phyloP scores from a whole-genome alignment of 2,797 vertebrate genomes.

The Acanthis flammea region DNA sequence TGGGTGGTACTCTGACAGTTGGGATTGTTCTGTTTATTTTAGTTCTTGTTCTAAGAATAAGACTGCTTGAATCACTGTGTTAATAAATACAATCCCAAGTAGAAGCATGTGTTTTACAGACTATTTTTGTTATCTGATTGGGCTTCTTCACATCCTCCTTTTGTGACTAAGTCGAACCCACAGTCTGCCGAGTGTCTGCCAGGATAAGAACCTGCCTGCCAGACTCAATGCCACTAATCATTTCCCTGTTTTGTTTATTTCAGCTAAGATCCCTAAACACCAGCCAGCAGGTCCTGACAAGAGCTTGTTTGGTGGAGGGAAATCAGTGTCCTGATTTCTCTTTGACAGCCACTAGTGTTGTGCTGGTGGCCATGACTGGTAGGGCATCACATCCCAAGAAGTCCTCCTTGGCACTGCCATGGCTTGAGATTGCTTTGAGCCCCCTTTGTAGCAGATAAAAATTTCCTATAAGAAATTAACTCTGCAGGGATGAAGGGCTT shows the following conservation, averaged over 20 bases:
- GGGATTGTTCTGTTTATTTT: conserved; percentile 16
- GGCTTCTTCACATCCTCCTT: conserved; percentile 20
- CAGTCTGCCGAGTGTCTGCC: neutral
- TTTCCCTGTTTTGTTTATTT: conserved; percentile 35
- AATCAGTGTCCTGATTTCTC: neutral
- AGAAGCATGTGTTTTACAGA: conserved; percentile 7
- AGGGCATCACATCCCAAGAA: neutral
- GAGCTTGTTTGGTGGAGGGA: neutral
- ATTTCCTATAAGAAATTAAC: neutral
- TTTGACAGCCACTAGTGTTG: neutral
- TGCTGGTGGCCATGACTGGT: neutral
- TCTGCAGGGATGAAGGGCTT: neutral
- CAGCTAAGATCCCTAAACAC: conserved; percentile 2
- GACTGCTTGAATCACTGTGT: neutral
- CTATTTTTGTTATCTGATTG: conserved; percentile 4
- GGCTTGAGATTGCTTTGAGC: neutral
- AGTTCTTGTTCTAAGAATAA: conserved; percentile 35
- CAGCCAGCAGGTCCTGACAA: neutral
- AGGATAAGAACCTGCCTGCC: neutral
- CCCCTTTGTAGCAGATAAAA: neutral
- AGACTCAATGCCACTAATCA: conserved; percentile 7
- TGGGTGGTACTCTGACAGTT: neutral
- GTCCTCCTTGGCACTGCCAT: neutral
- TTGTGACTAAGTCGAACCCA: conserved; percentile 30
- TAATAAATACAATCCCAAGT: conserved; percentile 25